These are phyloP conservation scores for Poeciliopsis occidentalis DNA, from an alignment of 2,113 vertebrate genomes.

Conservation along the genomic window DNA sequence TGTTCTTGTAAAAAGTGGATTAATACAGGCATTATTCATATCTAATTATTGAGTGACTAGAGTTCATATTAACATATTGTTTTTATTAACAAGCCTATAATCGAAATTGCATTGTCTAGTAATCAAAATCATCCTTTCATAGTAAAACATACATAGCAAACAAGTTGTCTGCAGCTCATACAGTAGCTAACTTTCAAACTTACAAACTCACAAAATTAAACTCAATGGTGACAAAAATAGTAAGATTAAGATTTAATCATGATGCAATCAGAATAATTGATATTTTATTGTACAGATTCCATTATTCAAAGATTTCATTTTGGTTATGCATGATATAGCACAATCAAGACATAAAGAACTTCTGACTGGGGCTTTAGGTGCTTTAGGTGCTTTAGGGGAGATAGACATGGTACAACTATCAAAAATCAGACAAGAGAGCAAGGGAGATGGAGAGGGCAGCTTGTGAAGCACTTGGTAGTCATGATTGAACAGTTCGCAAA, in stretches of 20 bases:
- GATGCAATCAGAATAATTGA: constrained; percentile 29
- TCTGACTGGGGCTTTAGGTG: constrained; percentile 40
- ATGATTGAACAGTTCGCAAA: constrained; percentile 28
- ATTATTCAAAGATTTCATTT: constrained; percentile 22
- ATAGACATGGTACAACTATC: constrained; percentile 18
- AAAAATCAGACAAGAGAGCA: constrained; percentile 4
- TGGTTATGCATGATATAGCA: constrained; percentile 24
- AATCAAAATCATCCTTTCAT: too few species aligned
- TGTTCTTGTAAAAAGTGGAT: too few species aligned
- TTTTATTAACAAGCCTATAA: too few species aligned
- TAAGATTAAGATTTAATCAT: constrained; percentile 14
- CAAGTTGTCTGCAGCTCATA: too few species aligned
- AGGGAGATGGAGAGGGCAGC: neutral
- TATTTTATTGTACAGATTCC: constrained; percentile 3
- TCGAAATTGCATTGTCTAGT: too few species aligned
- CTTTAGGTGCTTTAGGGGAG: constrained; percentile 18
- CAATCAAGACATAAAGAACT: constrained; percentile 36
- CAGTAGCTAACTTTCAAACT: too few species aligned
- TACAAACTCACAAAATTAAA: neutral
- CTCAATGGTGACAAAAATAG: neutral
- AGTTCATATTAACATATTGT: too few species aligned
- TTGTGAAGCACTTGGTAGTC: constrained; percentile 19
- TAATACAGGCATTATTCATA: too few species aligned
- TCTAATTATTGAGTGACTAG: too few species aligned
- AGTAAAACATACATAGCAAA: too few species aligned